Evolutionary conservation across 2,888 invertebrate species (phyloP).

Genomic region (Rhaphigaster nebulosa): DNA sequence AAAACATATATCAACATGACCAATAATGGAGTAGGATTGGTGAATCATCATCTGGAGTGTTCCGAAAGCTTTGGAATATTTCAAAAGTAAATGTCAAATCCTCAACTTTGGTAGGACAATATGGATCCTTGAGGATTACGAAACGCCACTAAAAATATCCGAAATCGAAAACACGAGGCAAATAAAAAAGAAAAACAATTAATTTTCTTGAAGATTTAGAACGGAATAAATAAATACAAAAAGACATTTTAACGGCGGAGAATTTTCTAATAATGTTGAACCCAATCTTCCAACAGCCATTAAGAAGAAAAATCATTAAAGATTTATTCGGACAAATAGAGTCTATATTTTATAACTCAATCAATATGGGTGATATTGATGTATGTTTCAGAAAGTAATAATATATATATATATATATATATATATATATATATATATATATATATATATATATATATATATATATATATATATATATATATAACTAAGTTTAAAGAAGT

Average conservation of each 20-base stretch:
- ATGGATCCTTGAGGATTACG: not conserved
- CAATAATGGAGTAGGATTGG: not conserved
- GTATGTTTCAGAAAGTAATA: too few relatives aligned
- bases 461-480: too few relatives aligned
- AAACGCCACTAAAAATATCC: not conserved
- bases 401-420: too few relatives aligned
- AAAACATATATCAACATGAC: not conserved
- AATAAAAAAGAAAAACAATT: not conserved
- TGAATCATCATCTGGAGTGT: not conserved
- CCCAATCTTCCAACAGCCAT: not conserved
- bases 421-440: too few relatives aligned
- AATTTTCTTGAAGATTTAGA: not conserved
- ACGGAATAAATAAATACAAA: not conserved
- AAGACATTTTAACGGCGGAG: not conserved
- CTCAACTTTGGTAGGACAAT: not conserved
- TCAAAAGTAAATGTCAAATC: conserved; percentile 9
- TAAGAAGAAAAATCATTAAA: not conserved
- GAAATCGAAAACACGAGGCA: not conserved
- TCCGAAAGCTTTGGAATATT: not conserved
- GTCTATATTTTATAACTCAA: too few relatives aligned
- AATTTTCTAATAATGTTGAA: not conserved
- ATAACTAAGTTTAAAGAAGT: too few relatives aligned
- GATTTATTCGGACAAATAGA: not conserved
- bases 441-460: too few relatives aligned
- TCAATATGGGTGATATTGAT: too few relatives aligned